A percentile compares a stretch with the other conserved stretches of the same genome.
Evolutionary conservation across 2,797 vertebrate genomes (phyloP).

Genomic region (Spinus pinus): DNA sequence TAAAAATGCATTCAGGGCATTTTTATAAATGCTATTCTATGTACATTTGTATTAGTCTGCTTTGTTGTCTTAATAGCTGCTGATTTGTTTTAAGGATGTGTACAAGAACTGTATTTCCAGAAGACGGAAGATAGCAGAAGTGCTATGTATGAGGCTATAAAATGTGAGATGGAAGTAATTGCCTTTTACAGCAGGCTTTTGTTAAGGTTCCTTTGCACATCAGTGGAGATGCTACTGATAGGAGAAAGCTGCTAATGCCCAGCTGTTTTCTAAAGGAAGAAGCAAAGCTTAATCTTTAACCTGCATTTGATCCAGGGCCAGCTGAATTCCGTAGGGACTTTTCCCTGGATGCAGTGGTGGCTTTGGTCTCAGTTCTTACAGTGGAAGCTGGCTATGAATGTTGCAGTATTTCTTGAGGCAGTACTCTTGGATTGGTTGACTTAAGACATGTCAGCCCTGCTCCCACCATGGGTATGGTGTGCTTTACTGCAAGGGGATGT

Average conservation of each 20-base stretch:
- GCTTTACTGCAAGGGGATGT: background rate
- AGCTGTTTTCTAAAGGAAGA: background rate
- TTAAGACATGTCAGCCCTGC: background rate
- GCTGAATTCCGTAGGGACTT: background rate
- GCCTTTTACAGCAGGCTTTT: background rate
- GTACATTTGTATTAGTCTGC: background rate
- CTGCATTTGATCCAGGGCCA: background rate
- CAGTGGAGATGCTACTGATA: background rate
- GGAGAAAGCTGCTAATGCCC: background rate
- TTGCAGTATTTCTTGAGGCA: background rate
- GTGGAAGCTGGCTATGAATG: background rate
- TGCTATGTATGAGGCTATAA: background rate
- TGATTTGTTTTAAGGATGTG: background rate
- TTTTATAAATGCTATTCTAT: background rate
- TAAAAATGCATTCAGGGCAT: background rate
- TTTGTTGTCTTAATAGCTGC: constrained; percentile 27
- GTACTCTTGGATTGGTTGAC: background rate
- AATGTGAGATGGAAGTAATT: background rate
- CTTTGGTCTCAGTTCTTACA: background rate
- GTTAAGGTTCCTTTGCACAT: constrained; percentile 2
- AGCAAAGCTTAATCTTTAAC: background rate
- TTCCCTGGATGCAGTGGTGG: background rate
- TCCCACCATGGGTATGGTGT: background rate
- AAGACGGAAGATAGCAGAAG: background rate
- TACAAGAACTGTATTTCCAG: background rate